Base-by-base conservation (phyloP, 2,113 vertebrate species). In the Nyctibius bracteatus region DNA sequence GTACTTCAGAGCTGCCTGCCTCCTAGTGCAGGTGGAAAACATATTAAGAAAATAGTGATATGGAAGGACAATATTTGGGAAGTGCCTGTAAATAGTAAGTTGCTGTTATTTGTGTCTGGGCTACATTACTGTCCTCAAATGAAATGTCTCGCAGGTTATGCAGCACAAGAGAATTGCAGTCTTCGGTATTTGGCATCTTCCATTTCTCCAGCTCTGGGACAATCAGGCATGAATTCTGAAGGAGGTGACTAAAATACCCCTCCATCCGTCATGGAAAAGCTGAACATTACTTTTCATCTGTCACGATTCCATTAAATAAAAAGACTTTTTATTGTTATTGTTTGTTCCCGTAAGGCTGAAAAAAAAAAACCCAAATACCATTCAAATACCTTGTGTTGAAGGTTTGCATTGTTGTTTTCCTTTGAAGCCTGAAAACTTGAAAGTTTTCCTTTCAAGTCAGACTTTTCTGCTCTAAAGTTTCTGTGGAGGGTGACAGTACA, bases 401-500 rank as follows among this genome's bases (percentile, higher is more conserved):
- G 44, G 43, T 89, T 81, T 71, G 27, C 15, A 10, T 44, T 39
- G n/a, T 66, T 80, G 43, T 91, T 92, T 80, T 75, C 28, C 25
- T 75, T 66, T 75, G 73, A 74, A 94, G 88, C 28, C 71, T 31
- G 19, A 63, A 78, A 86, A 54, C 43, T 78, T 94, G 43, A 44
- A 81, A 89, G 55, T 89, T 96, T 84, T 66, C 72, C 51, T 86
- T 92, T 86, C 91, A 86, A 68, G 91, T 59, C 62, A 15, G 43
- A 14, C 90, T 92, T 91, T 88, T n/a, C 24, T 91, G 59, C 81
- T 62, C 3, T 39, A 22, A 12, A 55, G 46, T 68, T 71, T 68
- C 73, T 58, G 47, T 13, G 35, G 81, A 86, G 92, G 92, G 79
- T 95, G 91, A 91, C 92, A 88, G 65, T 49, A 91, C 62, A 94